These are phyloP conservation scores for Drosophila sproati DNA, from an alignment of 1,140 invertebrate genomes.

Conservation along the genomic window DNA sequence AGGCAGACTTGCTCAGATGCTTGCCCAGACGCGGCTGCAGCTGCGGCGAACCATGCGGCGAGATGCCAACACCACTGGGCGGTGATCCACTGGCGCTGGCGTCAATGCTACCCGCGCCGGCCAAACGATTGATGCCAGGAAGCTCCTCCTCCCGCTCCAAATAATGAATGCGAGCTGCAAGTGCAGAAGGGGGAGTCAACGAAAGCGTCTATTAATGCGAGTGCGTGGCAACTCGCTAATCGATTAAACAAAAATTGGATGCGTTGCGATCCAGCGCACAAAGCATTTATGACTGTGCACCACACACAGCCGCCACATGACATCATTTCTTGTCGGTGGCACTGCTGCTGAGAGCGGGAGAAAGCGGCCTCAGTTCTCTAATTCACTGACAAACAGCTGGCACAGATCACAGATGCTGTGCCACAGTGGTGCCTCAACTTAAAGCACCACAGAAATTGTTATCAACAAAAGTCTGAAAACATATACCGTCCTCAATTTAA, in stretches of 20 bases:
- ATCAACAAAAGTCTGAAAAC: not conserved
- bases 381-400: conserved; percentile 19
- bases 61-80: conserved; percentile 50
- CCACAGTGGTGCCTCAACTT: conserved; percentile 6
- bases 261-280: conserved; percentile 19
- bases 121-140: conserved; percentile 39
- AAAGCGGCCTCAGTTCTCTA: not conserved
- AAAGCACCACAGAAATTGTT: not conserved
- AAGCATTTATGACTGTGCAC: not conserved
- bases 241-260: conserved; percentile 67
- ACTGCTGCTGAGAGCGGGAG: conserved; percentile 6
- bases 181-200: not conserved
- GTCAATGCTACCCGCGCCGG: conserved; percentile 35
- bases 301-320: conserved; percentile 43
- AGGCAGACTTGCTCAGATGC: conserved; percentile 86
- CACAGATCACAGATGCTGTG: conserved; percentile 12
- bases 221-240: conserved; percentile 51
- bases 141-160: conserved; percentile 50
- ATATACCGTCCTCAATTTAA: no score
- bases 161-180: conserved; percentile 77
- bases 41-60: conserved; percentile 75
- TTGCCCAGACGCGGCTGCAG: conserved; percentile 71
- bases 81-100: conserved; percentile 45
- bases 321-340: conserved; percentile 40
- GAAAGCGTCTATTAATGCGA: conserved; percentile 8